Base-by-base conservation (phyloP, 1,140 invertebrate species). In the Araneus ventricosus region DNA sequence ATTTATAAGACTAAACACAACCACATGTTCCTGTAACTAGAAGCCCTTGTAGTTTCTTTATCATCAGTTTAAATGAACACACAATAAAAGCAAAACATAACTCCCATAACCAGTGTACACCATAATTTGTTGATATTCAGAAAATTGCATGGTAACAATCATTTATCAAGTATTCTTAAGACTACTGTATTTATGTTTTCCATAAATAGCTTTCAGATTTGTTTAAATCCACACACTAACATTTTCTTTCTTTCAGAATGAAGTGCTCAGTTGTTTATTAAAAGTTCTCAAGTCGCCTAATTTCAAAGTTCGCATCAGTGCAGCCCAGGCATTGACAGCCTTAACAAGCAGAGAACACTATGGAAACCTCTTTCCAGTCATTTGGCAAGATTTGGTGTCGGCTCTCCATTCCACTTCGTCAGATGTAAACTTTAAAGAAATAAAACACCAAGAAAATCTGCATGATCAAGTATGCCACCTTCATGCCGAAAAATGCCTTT, bases 281-380 rank as follows among this genome's bases (percentile, higher is more conserved):
- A 75, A 75, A 96, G 79, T 70, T 67, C 75, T 93, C 7, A 67
- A 96, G 96, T 93, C 91, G 95, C 95, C 96, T 24, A 97, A 97
- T 95, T 97, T 97, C 94, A 97, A 97, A 95, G 97, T 97, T n/a
- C 96, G 98, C 37, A 98, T 98, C 93, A 98, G 98, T 95, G 98
- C 98, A 17, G 97, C 97, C 1, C 96, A 96, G 88, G 98, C 98
- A 1, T 95, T 98, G 63, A 96, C 97, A 0, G 96, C 97, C 94
- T 96, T 97, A 88, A 91, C 95, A 41, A 94, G 95, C 5, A 95
- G 97, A 22, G 85, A 95, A 24, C 95, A 96, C 39, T 97, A 97
- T 94, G 97, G 96, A 0, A 95, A 95, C 10, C 96, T 97, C 88
- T 97, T 96, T 94, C 94, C 96, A 8, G 94, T 93, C 8, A 95